A percentile compares a stretch with the other conserved stretches of the same genome.
Conservation (phyloP, 2,113 vertebrate species). For the Dromaius novaehollandiae region DNA sequence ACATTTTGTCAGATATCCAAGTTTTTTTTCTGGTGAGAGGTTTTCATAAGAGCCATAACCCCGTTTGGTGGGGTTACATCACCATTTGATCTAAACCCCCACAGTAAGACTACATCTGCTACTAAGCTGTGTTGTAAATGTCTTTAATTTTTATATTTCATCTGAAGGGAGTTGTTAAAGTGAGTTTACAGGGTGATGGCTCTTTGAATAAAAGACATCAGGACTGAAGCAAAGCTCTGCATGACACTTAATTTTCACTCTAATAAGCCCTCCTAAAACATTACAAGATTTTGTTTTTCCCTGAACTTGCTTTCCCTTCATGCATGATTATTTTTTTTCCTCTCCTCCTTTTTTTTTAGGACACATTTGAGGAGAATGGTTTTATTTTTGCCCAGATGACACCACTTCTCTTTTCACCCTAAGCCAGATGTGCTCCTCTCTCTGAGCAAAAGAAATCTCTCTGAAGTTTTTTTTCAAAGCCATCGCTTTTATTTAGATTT, state of each 20-base stretch:
- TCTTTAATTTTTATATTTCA: slow-evolving; percentile 87
- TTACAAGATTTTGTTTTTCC: slow-evolving; percentile 73
- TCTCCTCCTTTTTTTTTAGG: slow-evolving; percentile 29
- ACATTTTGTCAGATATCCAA: slow-evolving; percentile 74
- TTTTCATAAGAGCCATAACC: slow-evolving; percentile 78
- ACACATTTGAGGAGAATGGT: slow-evolving; percentile 67
- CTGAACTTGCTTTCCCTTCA: slow-evolving; percentile 65
- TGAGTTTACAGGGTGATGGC: slow-evolving; percentile 81
- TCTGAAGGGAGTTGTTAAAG: slow-evolving; percentile 84
- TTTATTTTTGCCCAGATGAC: slow-evolving; percentile 75
- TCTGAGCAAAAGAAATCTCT: slow-evolving; percentile 75
- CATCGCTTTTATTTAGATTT: slow-evolving; percentile 71
- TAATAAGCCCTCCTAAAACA: slow-evolving; percentile 82
- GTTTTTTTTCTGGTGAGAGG: slow-evolving; percentile 66
- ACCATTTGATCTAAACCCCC: slow-evolving; percentile 83
- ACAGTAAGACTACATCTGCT: slow-evolving; percentile 83
- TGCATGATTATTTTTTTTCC: neutral
- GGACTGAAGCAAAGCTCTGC: slow-evolving; percentile 74
- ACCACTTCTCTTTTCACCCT: slow-evolving; percentile 75
- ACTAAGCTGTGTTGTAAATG: slow-evolving; percentile 87
- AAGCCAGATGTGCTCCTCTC: slow-evolving; percentile 77
- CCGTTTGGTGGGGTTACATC: slow-evolving; percentile 77
- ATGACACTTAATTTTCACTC: slow-evolving; percentile 81
- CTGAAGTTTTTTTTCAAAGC: slow-evolving; percentile 80
- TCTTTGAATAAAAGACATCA: slow-evolving; percentile 83